Conservation (phyloP, 2,113 vertebrate species). For the Oreochromis niloticus region DNA sequence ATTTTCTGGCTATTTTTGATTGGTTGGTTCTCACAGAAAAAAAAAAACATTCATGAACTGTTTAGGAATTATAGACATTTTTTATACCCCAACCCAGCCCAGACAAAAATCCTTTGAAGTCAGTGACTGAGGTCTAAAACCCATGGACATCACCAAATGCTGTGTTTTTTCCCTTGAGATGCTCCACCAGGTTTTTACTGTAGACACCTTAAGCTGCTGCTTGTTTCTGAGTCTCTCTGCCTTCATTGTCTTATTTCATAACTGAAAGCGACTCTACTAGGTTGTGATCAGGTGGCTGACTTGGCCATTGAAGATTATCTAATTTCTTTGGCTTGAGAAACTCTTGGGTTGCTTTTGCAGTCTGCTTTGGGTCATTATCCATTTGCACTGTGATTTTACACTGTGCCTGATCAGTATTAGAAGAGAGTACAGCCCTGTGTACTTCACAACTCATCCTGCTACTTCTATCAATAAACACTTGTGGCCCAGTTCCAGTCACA, state of each 20-base stretch:
- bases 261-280: not conserved
- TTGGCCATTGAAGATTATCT: not conserved
- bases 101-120: fast-evolving
- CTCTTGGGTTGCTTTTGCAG: not conserved
- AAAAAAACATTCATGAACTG: no score
- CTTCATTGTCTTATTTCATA: not conserved
- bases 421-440: not conserved
- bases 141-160: not conserved
- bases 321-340: not conserved
- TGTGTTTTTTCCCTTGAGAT: not conserved
- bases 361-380: not conserved
- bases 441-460: not conserved
- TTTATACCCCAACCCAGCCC: not conserved
- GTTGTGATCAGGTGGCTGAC: not conserved
- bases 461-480: not conserved
- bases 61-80: not conserved
- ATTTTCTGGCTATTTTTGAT: not conserved
- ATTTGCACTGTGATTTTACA: not conserved
- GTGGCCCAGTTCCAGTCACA: not conserved
- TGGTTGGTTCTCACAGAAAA: not conserved
- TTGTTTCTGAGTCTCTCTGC: not conserved
- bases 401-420: not conserved
- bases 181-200: not conserved
- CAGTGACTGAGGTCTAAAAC: not conserved
- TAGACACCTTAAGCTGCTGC: not conserved